A percentile compares a stretch with the other conserved stretches of the same genome.
Conservation (phyloP, 2,113 vertebrate species). For the Myiagra hebetior region DNA sequence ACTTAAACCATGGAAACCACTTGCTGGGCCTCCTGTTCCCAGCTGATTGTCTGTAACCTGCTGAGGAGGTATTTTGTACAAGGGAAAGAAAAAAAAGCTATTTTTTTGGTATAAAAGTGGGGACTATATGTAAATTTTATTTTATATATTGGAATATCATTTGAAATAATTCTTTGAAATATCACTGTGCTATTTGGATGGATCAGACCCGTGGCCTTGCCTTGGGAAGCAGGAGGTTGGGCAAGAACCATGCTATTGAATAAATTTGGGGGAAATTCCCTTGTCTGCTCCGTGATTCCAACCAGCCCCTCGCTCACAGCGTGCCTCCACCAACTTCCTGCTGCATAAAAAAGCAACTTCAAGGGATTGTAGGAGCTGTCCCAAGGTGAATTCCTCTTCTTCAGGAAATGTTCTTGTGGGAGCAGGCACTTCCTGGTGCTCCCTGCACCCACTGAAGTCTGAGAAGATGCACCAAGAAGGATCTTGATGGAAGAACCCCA, state of each 20-base stretch:
- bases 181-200: not conserved
- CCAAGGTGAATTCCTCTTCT: not conserved
- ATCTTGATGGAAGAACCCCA: rapidly evolving
- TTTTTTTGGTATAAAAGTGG: not conserved
- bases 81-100: not conserved
- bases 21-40: not conserved
- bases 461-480: not conserved
- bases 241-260: not conserved
- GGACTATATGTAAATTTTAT: not conserved
- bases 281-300: not conserved
- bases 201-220: not conserved
- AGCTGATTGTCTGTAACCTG: not conserved
- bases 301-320: not conserved
- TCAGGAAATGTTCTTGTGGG: rapidly evolving
- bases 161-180: not conserved
- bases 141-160: not conserved
- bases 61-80: not conserved
- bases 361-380: not conserved
- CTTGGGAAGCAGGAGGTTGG: not conserved
- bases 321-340: not conserved
- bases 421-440: not conserved
- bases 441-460: not conserved
- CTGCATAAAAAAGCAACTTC: not conserved
- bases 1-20: not conserved
- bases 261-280: not conserved